Conservation (phyloP, 2,113 vertebrate genomes). For the Aegithalos caudatus region DNA sequence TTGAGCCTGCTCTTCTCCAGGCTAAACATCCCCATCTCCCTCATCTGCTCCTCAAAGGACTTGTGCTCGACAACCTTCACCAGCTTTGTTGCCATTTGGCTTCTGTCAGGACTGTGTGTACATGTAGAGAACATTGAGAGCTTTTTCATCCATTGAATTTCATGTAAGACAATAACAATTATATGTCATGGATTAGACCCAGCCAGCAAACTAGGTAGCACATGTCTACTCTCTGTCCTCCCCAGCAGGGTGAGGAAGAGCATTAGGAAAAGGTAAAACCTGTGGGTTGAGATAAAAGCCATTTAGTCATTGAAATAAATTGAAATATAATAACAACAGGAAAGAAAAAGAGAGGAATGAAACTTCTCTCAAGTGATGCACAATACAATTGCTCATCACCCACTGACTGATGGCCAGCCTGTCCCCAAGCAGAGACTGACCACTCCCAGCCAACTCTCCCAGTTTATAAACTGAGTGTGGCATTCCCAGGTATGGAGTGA, state of each 20-base stretch:
- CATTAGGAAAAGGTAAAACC: background rate
- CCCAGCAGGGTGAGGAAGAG: background rate
- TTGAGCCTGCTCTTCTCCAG: background rate
- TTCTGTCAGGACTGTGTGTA: background rate
- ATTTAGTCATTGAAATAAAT: background rate
- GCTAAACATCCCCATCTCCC: background rate
- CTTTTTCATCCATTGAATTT: background rate
- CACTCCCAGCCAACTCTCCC: background rate
- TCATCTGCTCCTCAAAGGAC: background rate
- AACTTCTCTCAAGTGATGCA: background rate
- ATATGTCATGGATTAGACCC: background rate
- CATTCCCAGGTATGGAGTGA: background rate
- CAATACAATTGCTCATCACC: background rate
- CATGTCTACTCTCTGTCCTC: background rate
- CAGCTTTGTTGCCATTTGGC: background rate
- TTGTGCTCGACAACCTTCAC: background rate
- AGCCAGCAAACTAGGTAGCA: background rate
- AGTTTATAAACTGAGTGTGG: background rate
- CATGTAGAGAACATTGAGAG: background rate
- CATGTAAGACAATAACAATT: background rate
- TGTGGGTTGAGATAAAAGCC: background rate
- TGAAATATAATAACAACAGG: background rate
- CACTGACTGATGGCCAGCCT: background rate
- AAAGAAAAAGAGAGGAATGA: background rate
- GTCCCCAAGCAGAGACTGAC: background rate